Evolutionary conservation across 1,140 invertebrate genomes (phyloP).

Genomic region (Meteorus sp.): DNA sequence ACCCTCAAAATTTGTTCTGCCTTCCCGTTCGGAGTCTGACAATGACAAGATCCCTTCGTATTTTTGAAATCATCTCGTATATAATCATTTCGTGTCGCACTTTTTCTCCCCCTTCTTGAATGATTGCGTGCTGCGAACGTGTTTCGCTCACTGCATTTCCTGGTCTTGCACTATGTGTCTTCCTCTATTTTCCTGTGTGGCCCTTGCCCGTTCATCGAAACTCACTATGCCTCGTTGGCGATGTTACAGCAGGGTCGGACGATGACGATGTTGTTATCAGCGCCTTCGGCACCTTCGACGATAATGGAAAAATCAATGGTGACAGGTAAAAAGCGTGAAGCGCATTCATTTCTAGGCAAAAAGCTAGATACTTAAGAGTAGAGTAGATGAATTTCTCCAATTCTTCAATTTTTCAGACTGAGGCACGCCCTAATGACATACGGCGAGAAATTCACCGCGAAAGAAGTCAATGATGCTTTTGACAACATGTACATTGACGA

Average conservation of each 20-base stretch:
- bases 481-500: slow-evolving; percentile 95
- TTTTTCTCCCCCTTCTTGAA: neutral
- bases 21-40: too few species aligned
- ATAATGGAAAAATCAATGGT: slow-evolving; percentile 83
- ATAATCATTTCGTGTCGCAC: neutral
- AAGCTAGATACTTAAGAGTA: too few species aligned
- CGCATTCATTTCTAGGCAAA: too few species aligned
- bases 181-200: slow-evolving; percentile 30
- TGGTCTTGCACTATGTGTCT: slow-evolving; percentile 29
- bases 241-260: slow-evolving; percentile 67
- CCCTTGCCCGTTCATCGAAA: slow-evolving; percentile 32
- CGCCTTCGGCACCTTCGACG: slow-evolving; percentile 95
- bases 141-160: slow-evolving; percentile 26
- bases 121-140: slow-evolving; percentile 26
- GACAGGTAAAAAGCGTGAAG: slow-evolving; percentile 76
- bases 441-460: slow-evolving; percentile 93
- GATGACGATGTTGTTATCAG: slow-evolving; percentile 93
- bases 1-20: neutral
- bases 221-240: slow-evolving; percentile 35
- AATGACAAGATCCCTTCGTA: neutral
- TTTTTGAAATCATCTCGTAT: neutral
- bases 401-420: slow-evolving; percentile 63
- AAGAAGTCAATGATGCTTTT: slow-evolving; percentile 93
- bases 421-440: slow-evolving; percentile 93
- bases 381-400: slow-evolving; percentile 1